These are phyloP conservation scores for Pseudachorutes palmiensis DNA, from an alignment of 1,140 invertebrate genomes.

Conservation along the genomic window DNA sequence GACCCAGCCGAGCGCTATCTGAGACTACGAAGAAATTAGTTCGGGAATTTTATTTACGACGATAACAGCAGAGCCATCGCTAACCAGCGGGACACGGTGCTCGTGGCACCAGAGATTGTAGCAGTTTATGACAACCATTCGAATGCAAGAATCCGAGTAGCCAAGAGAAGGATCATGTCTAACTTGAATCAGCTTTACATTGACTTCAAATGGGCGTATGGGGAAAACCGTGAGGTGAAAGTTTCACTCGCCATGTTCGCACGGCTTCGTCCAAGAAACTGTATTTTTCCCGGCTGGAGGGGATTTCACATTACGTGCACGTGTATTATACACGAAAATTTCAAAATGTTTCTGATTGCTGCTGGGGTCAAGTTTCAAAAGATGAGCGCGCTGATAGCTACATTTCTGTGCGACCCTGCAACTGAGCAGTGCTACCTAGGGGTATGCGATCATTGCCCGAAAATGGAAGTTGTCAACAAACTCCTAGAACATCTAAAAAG, in stretches of 20 bases:
- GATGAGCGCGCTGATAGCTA: neutral
- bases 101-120: no score
- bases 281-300: neutral
- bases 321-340: slow-evolving; percentile 18
- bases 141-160: neutral
- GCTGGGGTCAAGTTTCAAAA: neutral
- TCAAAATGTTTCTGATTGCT: slow-evolving; percentile 10
- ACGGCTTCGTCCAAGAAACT: slow-evolving; percentile 2
- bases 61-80: neutral
- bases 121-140: neutral
- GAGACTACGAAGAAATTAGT: neutral
- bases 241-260: slow-evolving; percentile 5
- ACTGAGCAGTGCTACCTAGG: slow-evolving; percentile 8
- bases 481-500: neutral
- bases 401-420: neutral
- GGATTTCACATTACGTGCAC: slow-evolving; percentile 1
- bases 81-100: neutral
- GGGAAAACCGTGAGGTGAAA: neutral
- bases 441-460: slow-evolving; percentile 7
- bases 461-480: neutral
- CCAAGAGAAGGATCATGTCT: neutral
- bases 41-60: slow-evolving; percentile 7
- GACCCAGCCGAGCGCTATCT: no score
- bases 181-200: neutral
- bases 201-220: neutral